Evolutionary conservation across 2,888 invertebrate species (phyloP).

Genomic region (Aethes cnicana): DNA sequence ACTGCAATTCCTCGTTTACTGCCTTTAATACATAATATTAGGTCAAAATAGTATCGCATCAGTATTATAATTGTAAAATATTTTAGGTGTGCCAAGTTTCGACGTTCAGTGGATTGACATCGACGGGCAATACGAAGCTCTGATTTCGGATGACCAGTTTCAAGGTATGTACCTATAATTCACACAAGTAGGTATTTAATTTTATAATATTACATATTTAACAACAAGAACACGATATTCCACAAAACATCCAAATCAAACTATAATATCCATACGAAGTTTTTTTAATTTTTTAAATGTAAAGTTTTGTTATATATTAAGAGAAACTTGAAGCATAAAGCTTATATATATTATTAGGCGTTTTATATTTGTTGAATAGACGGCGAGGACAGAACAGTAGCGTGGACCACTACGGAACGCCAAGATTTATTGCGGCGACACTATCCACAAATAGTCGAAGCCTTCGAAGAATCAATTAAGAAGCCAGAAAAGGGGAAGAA

Average conservation of each 20-base stretch:
- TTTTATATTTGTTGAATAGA: constrained; percentile 43
- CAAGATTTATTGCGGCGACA: constrained; percentile 83
- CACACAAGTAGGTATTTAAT: no score
- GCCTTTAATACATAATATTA: no score
- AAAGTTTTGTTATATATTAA: no score
- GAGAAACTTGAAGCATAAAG: no score
- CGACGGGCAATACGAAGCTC: constrained; percentile 77
- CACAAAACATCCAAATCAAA: no score
- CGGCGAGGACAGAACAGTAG: constrained; percentile 71
- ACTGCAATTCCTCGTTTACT: no score
- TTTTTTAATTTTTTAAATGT: neutral
- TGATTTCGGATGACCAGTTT: constrained; percentile 84
- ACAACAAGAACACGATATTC: no score
- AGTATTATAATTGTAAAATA: neutral
- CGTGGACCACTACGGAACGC: constrained; percentile 87
- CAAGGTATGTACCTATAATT: constrained; percentile 50
- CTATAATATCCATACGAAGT: neutral
- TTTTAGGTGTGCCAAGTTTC: constrained; percentile 84
- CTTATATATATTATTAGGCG: no score
- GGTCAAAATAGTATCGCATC: no score
- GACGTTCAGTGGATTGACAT: constrained; percentile 88
- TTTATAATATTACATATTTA: no score
- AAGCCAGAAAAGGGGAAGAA: constrained; percentile 77
- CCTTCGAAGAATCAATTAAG: constrained; percentile 80
- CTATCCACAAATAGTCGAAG: constrained; percentile 84